Base-by-base conservation (phyloP, 2,797 vertebrate species). In the Momotus momota region DNA sequence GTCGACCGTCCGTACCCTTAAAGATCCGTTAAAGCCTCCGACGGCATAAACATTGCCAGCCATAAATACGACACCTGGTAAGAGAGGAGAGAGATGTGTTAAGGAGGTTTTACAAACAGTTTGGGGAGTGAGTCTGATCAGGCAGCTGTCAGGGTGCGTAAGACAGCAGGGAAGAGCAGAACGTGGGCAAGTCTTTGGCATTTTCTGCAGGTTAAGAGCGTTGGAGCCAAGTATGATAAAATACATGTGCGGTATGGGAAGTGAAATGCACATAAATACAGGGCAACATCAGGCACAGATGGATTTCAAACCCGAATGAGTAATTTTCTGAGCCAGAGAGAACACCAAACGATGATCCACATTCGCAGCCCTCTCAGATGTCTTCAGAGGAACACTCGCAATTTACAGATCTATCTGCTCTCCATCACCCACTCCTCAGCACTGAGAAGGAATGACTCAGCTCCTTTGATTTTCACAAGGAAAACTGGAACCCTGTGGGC, bases 1-100 rank as follows among this genome's bases (percentile, higher is more conserved):
- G 2, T 99, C 99, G 57, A 99, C 99, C 0, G 99, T 99, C 62
- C 99, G 98, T 66, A 99, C 99, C 19, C 99, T 98, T 73, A 99
- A 95, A 0, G 99, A 99, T 18, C 99, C 99, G 1, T 99, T 99
- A 65, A 99, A 99, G 10, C 99, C 99, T 2, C 99, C 99, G 1
- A 99, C 99, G 0, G 99, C 99, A 2, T 98, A 99, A 73, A 99
- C 99, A 0, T 97, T 98, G 72, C 99, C 99, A 2, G 98, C 98
- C 99, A 99, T 98, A 83, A 98, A 99, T 29, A 99, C 99, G 94
- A 99, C 99, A 31, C 99, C 99, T 99, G 97, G 2, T 5, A 38
- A n/a, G 31, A 90, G 81, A n/a, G 66, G 13, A 88, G 12, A 75
- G 26, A 79, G 26, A 9, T 54, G 91, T 82, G 35, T 35, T 2